Percentiles rank a stretch among this genome's conserved stretches.
These are phyloP conservation scores for Nipponia nippon DNA, from an alignment of 2,113 vertebrate species.

Conservation along the genomic window DNA sequence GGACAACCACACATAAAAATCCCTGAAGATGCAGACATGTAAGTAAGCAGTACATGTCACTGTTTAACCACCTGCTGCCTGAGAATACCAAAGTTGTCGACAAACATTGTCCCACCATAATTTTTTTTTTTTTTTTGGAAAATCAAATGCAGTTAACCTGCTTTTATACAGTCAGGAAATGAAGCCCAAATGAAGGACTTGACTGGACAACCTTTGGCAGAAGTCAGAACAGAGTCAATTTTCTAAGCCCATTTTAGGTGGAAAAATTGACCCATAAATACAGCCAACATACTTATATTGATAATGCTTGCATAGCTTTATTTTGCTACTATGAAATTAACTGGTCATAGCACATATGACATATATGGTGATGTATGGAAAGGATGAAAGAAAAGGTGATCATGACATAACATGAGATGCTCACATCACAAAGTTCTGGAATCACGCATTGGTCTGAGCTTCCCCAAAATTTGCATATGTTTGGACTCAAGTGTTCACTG, in stretches of 20 bases:
- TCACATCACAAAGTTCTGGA: not conserved
- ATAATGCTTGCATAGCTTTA: not conserved
- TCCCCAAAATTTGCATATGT: not conserved
- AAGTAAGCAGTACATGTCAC: not conserved
- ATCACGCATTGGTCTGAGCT: not conserved
- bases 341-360: rapidly evolving
- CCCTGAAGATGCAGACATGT: not conserved
- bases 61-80: not conserved
- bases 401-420: not conserved
- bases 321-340: not conserved
- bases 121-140: not conserved
- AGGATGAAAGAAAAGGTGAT: not conserved
- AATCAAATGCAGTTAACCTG: not conserved
- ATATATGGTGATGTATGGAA: not conserved
- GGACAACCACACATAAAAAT: not conserved
- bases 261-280: not conserved
- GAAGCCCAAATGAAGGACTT: not conserved
- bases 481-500: not conserved
- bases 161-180: not conserved
- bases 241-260: not conserved
- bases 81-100: not conserved
- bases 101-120: not conserved
- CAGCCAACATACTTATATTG: not conserved
- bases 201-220: not conserved
- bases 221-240: not conserved